Conservation (phyloP, 1,140 invertebrate species). For the Yoshiicerus persimilis region DNA sequence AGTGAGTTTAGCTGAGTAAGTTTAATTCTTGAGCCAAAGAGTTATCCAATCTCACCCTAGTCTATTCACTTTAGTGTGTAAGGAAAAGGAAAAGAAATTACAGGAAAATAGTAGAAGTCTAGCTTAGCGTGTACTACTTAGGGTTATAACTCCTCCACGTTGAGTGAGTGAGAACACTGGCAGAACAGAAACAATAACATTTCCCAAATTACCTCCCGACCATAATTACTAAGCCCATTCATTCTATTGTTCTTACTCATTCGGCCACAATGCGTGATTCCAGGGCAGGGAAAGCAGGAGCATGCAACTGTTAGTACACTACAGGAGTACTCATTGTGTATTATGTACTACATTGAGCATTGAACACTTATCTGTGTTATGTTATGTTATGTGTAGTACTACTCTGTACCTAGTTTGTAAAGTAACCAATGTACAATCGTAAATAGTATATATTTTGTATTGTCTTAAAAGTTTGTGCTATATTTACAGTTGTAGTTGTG, state of each 20-base stretch:
- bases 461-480: neutral
- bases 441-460: neutral
- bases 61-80: neutral
- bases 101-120: neutral
- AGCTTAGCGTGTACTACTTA: neutral
- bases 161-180: neutral
- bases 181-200: constrained; percentile 46
- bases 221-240: constrained; percentile 48
- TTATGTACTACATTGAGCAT: neutral
- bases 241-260: constrained; percentile 40
- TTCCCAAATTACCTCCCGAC: constrained; percentile 47
- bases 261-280: constrained; percentile 40
- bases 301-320: neutral
- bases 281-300: neutral
- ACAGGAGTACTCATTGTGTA: neutral
- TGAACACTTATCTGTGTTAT: neutral
- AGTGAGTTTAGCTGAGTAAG: neutral
- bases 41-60: neutral
- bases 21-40: constrained; percentile 6
- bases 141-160: neutral
- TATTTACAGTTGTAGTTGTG: too few relatives aligned
- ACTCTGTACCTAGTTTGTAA: neutral
- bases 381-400: neutral
- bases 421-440: neutral
- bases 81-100: neutral